Evolutionary conservation across 2,113 vertebrate genomes (phyloP), one percentile per base, ranked within the genome.

Genomic region (Natator depressus): DNA sequence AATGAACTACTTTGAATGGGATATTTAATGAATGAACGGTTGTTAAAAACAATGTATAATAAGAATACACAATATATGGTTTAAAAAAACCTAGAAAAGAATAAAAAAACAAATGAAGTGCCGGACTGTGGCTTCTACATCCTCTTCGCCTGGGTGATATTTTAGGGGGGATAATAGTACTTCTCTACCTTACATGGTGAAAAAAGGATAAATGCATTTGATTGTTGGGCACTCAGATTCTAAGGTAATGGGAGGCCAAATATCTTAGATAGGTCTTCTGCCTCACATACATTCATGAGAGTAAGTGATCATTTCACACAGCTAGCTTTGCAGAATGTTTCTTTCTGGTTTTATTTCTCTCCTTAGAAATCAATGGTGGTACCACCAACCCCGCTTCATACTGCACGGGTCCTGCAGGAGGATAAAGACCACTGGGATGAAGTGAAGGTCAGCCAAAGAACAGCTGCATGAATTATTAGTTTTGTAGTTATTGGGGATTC

Each of bases 361-460:
- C 54, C 97, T 90, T 94, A 99, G 99, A 98, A 99, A 98, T 99
- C 98, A 6, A 99, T 99, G 99, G 98, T 98, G 93, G 99, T 99
- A 79, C 99, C 99, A 8, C 98, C 99, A 94, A 99, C 99, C 10
- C 99, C 99, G 0, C 99, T 99, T 20, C 99, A 99, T 96, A 99
- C 99, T 38, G 99, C 99, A 31, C 98, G 99, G 2, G 99, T 99
- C 76, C 98, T 99, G 79, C 99, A 99, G 83, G 99, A 99, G 90
- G 99, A 99, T 97, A 99, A 97, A 97, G 99, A 99, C 96, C 98
- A 99, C 97, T 99, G 99, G 99, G 99, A 99, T 81, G 99, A 99
- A 84, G 99, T 99, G 82, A 99, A 99, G 99, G 99, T 99, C 80
- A 98, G 99, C 96, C 31, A 47, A 5, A 82, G 42, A 92, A 80